A percentile compares a stretch with the other conserved stretches of the same genome.
Conservation (phyloP, 92 coral and sea anemone genomes). For the Meandrina meandrites region DNA sequence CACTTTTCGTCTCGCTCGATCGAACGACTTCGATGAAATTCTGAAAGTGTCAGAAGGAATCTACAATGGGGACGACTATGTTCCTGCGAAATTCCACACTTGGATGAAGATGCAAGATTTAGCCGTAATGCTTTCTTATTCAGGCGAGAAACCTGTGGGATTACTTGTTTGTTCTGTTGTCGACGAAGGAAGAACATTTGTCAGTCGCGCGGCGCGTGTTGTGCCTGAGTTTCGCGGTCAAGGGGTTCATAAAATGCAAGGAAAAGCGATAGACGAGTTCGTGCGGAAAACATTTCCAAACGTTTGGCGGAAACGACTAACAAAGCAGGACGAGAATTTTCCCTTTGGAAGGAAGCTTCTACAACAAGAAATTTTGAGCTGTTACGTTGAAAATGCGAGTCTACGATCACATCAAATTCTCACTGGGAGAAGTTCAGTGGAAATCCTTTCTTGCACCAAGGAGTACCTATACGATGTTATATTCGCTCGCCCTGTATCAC, state of each 20-base stretch:
- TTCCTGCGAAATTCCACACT: not conserved
- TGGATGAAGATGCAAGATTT: not conserved
- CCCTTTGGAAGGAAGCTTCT: conserved; percentile 61
- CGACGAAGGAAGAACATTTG: not conserved
- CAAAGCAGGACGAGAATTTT: not conserved
- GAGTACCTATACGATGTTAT: conserved; percentile 48
- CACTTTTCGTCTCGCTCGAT: conserved; percentile 2
- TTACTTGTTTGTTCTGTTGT: not conserved
- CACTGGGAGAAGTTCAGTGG: not conserved
- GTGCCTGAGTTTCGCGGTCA: not conserved
- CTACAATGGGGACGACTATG: not conserved
- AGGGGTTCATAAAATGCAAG: not conserved
- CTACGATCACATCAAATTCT: not conserved
- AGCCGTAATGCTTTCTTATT: not conserved
- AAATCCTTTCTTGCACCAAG: conserved; percentile 51
- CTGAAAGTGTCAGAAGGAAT: not conserved
- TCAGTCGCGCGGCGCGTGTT: not conserved
- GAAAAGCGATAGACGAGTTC: not conserved
- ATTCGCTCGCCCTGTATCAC: conserved; percentile 46
- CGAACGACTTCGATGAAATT: not conserved
- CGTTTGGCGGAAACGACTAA: not conserved
- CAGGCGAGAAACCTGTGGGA: not conserved
- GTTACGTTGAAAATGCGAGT: conserved; percentile 15
- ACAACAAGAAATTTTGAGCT: conserved; percentile 33
- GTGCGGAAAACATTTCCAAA: not conserved